phyloP scores from a whole-genome alignment of 2,888 invertebrate genomes.

The Lissocephala sabroskyi region DNA sequence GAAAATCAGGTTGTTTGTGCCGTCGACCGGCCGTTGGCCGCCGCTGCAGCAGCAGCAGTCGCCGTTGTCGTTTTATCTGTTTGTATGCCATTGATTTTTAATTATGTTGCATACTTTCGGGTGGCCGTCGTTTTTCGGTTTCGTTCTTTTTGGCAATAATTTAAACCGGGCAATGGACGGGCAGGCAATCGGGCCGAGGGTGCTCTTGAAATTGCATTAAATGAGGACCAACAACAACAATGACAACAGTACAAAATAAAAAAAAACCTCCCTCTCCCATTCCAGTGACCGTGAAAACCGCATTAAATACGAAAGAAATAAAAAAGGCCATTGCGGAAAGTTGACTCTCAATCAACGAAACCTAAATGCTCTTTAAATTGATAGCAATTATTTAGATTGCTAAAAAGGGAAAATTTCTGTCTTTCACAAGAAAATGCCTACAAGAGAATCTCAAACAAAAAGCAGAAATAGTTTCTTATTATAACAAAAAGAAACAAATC shows the following conservation, averaged over 20 bases:
- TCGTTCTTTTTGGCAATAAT: constrained; percentile 54
- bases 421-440: no score
- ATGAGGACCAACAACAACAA: constrained; percentile 28
- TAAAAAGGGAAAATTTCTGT: no score
- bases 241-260: not conserved
- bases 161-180: constrained; percentile 38
- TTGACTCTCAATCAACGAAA: no score
- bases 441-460: no score
- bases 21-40: not conserved
- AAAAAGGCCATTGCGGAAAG: no score
- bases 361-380: no score
- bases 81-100: constrained; percentile 70
- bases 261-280: not conserved
- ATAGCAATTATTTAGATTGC: no score
- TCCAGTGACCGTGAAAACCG: not conserved
- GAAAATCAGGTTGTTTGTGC: constrained; percentile 46
- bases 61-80: constrained; percentile 40
- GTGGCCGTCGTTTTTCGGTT: constrained; percentile 15
- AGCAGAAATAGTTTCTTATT: no score
- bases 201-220: constrained; percentile 36
- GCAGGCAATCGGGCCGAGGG: constrained; percentile 7
- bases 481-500: no score
- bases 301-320: not conserved
- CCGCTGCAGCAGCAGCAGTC: no score
- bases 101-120: constrained; percentile 65